Evolutionary conservation across 2,113 vertebrate genomes (phyloP).

Genomic region (Plotosus lineatus): DNA sequence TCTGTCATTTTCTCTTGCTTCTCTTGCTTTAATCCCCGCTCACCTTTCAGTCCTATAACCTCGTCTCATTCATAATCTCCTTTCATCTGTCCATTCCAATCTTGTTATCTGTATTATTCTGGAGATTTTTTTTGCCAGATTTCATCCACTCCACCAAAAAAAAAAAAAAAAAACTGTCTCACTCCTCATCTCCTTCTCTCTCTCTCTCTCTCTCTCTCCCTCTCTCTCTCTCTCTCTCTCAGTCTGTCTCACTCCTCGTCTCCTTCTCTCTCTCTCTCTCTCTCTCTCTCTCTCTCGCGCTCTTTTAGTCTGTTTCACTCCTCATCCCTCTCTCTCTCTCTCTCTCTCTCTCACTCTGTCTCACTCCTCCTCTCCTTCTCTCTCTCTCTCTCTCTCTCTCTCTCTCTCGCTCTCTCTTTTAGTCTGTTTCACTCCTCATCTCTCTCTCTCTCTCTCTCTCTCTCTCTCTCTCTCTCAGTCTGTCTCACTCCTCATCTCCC

Average conservation of each 20-base stretch:
- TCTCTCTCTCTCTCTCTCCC: no score
- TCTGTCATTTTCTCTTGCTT: neutral
- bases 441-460: conserved; percentile 1
- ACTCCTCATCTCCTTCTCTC: no score
- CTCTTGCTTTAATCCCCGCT: neutral
- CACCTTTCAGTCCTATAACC: neutral
- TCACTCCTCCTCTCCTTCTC: neutral
- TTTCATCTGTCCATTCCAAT: neutral
- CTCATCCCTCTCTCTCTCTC: neutral
- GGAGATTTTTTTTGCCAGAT: neutral
- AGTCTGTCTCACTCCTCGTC: no score
- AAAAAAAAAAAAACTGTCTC: no score
- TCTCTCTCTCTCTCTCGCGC: neutral
- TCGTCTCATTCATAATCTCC: neutral
- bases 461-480: conserved; percentile 1
- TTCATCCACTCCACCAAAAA: no score
- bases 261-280: neutral
- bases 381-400: neutral
- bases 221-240: no score
- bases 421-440: conserved; percentile 48
- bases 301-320: neutral
- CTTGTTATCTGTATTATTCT: neutral
- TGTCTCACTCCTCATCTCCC: neutral
- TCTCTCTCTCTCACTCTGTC: neutral
- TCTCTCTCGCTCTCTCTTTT: neutral